Base-by-base conservation (phyloP, 2,113 vertebrate genomes). In the Enhydra lutris region DNA sequence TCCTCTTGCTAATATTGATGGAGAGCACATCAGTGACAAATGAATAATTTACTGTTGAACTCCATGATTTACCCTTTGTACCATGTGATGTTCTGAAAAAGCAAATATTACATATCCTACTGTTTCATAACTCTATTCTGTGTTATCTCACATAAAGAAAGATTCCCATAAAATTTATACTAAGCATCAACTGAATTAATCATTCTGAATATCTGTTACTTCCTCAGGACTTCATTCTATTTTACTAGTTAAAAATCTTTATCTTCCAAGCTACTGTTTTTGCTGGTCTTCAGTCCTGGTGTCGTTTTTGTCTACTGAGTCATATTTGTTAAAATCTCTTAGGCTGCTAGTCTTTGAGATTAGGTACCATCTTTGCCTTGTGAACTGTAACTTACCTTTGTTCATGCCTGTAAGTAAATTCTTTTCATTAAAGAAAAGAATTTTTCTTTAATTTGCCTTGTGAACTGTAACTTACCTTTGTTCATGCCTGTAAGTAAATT, bases 21-120 rank as follows among this genome's bases (percentile, higher is more conserved):
- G 42, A 79, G 6, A 92, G 11, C 20, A n/a, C 13, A 80, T 93
- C 52, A 92, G 4, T 95, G 45, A 67, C 57, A 89, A 83, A 90
- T 96, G 57, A 89, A 76, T 86, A 97, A 89, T 95, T 85, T 95
- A n/a, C 23, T 87, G 0, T 76, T 96, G 47, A 94, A 67, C 24
- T 34, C 29, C 57, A 3, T 63, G 69, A 82, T 24, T 89, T 92
- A 69, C 3, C 20, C 17, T 97, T 93, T 80, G 24, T 65, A 52
- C 29, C 21, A 45, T 7, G 2, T 57, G 80, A 36, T 63, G 42
- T 94, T 96, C 52, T 96, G 69, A 61, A 94, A 96, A 95, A 81
- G 7, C 47, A 97, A 36, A 63, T 97, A 31, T 42, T 91, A 65
- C 52, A 42, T 82, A 87, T 89, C 52, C 42, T 95, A 71, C 21